Percentiles rank a stretch among this genome's conserved stretches.
Conservation (phyloP, 2,113 vertebrate genomes). For the Alectura lathami region DNA sequence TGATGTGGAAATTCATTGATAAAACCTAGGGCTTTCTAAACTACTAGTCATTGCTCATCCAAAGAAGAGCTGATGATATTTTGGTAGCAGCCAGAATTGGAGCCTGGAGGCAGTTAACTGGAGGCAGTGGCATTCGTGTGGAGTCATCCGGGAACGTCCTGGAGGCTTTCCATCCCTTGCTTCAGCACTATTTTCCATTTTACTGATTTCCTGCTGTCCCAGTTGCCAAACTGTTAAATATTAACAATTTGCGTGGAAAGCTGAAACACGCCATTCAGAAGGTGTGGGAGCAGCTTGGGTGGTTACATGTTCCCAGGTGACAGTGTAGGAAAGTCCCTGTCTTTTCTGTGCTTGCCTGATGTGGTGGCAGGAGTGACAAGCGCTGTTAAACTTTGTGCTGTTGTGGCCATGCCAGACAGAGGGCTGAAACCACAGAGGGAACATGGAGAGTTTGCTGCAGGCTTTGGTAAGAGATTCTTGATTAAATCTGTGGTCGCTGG, state of each 20-base stretch:
- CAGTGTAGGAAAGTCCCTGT: slow-evolving; percentile 39
- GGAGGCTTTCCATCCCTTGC: background rate
- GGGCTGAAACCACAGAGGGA: background rate
- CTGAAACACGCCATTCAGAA: background rate
- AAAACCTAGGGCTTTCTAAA: background rate
- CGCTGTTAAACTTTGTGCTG: background rate
- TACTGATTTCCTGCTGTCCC: background rate
- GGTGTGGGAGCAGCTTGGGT: background rate
- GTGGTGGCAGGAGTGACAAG: background rate
- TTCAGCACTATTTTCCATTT: background rate
- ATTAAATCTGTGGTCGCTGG: background rate
- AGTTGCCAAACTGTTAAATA: slow-evolving; percentile 12
- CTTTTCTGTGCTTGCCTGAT: background rate
- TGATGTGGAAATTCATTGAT: background rate
- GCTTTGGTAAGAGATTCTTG: background rate
- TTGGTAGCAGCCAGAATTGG: background rate
- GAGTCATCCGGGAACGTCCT: background rate
- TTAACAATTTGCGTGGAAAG: background rate
- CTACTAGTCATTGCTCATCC: background rate
- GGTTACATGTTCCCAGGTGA: background rate
- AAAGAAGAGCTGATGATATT: background rate
- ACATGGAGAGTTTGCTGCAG: background rate
- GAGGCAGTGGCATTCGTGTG: background rate
- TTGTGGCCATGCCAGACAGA: accelerated
- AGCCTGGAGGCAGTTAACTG: background rate